A percentile compares a stretch with the other conserved stretches of the same genome.
Evolutionary conservation across 2,113 vertebrate species (phyloP).

Genomic region (Rhagologus leucostigma): DNA sequence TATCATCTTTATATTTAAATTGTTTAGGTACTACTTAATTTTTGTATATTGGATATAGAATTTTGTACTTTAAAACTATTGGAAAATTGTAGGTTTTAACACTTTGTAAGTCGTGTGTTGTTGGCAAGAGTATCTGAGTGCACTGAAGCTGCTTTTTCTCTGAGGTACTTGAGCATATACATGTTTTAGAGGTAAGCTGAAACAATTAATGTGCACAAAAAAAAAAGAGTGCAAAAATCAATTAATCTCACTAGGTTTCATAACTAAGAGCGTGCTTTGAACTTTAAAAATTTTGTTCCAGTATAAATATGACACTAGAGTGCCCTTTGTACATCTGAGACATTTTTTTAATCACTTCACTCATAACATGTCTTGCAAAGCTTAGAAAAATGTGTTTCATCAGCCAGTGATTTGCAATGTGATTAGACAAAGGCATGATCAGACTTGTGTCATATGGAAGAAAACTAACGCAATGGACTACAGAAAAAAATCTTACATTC

Average conservation of each 20-base stretch:
- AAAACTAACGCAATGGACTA: neutral
- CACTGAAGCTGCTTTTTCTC: neutral
- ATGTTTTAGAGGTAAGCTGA: neutral
- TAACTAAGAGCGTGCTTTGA: neutral
- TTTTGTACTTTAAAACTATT: neutral
- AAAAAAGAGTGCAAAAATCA: neutral
- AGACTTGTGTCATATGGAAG: neutral
- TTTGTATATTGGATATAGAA: neutral
- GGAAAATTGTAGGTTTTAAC: neutral
- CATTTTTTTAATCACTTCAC: neutral
- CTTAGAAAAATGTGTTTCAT: neutral
- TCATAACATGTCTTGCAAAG: neutral
- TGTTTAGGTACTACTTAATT: neutral
- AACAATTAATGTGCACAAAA: neutral
- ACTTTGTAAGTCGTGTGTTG: rapidly evolving
- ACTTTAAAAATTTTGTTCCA: neutral
- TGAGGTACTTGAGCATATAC: neutral
- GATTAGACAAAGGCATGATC: neutral
- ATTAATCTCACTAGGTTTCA: neutral
- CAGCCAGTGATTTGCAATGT: neutral
- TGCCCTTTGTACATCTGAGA: neutral
- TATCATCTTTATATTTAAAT: neutral
- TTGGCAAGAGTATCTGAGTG: neutral
- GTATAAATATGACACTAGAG: neutral
- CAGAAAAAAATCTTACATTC: neutral